phyloP scores from a whole-genome alignment of 2,888 invertebrate species.

The Calameuta filiformis region DNA sequence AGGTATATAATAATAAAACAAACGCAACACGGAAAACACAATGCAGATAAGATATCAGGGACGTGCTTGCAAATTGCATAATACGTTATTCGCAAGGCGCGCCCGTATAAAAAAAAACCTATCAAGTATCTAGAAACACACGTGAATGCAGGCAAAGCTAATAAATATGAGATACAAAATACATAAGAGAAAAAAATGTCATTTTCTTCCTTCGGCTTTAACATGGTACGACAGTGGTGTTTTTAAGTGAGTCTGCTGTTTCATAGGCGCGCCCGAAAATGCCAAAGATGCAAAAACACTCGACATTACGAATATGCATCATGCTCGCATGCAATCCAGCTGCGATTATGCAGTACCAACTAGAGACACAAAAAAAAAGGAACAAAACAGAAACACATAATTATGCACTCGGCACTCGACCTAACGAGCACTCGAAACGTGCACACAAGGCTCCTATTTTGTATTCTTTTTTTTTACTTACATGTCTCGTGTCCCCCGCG shows the following conservation, averaged over 20 bases:
- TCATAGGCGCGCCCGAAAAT: neutral
- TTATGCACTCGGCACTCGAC: neutral
- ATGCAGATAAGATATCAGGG: neutral
- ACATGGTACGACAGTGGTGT: neutral
- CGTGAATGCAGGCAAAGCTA: neutral
- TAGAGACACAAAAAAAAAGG: neutral
- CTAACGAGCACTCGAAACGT: neutral
- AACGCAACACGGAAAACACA: neutral
- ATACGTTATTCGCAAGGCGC: neutral
- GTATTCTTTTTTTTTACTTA: constrained; percentile 61
- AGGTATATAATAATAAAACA: neutral
- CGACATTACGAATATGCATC: neutral
- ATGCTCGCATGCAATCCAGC: neutral
- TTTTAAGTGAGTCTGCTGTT: neutral
- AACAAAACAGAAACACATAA: neutral
- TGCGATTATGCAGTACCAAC: neutral
- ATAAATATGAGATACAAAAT: neutral
- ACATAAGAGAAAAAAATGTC: too few species aligned
- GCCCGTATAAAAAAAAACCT: neutral
- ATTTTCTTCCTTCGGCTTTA: neutral
- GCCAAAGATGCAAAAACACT: neutral
- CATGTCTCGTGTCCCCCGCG: constrained; percentile 71
- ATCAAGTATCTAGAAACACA: neutral
- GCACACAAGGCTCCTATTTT: neutral
- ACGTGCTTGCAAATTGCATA: neutral